Conservation (phyloP, 2,113 vertebrate species). For the Osmerus eperlanus region DNA sequence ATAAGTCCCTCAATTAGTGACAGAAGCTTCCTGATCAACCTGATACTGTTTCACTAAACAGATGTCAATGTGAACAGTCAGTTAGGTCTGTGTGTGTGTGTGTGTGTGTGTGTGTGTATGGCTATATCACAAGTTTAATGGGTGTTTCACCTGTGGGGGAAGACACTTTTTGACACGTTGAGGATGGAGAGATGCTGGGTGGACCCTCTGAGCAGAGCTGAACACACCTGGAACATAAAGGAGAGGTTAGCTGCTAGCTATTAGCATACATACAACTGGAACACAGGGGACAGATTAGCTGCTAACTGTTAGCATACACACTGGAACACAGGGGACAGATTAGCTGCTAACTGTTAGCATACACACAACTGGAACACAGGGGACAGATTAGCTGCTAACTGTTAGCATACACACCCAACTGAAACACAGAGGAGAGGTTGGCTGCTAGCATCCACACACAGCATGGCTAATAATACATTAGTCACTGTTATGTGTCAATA, state of each 20-base stretch:
- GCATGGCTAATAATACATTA: too few species aligned
- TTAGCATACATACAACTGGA: not conserved
- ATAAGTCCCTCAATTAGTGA: not conserved
- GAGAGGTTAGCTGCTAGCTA: not conserved
- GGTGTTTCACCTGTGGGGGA: conserved; percentile 75
- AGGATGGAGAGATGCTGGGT: conserved; percentile 78
- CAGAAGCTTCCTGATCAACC: not conserved
- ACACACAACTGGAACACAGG: not conserved
- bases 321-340: not conserved
- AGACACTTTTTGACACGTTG: conserved; percentile 79
- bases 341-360: not conserved
- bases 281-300: not conserved
- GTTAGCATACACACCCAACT: not conserved
- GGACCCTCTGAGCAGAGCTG: conserved; percentile 81
- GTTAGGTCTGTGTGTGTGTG: too few species aligned
- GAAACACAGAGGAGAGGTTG: not conserved
- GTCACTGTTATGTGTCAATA: too few species aligned
- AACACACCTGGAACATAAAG: conserved; percentile 71
- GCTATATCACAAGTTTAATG: not conserved
- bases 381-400: not conserved
- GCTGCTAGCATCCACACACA: too few species aligned
- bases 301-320: not conserved
- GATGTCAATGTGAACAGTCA: not conserved
- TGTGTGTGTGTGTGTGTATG: not conserved
- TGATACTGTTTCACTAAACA: conserved; percentile 5